A percentile compares a stretch with the other conserved stretches of the same genome.
phyloP scores from a whole-genome alignment of 1,140 invertebrate genomes.

The Papilio polyxenes region DNA sequence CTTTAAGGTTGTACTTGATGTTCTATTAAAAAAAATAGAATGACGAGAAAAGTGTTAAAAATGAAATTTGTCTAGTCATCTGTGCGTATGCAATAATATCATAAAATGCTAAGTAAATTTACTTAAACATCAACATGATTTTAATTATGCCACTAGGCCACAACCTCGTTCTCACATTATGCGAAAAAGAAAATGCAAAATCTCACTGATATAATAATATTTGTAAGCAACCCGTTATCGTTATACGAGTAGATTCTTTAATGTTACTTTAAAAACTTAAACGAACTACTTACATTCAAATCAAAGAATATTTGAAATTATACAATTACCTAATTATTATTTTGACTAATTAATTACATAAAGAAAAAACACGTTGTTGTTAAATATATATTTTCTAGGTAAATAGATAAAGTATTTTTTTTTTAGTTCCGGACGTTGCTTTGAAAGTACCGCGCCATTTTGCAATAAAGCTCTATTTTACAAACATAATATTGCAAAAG shows the following conservation, averaged over 20 bases:
- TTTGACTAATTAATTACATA: too few species aligned
- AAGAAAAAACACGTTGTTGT: too few species aligned
- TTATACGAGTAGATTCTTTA: not conserved
- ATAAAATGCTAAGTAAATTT: not conserved
- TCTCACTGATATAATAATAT: not conserved
- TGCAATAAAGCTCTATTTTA: constrained; percentile 28
- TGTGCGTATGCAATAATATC: not conserved
- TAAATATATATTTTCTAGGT: too few species aligned
- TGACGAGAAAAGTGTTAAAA: not conserved
- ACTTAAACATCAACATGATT: not conserved
- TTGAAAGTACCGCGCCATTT: constrained; percentile 15
- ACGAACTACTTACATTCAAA: not conserved
- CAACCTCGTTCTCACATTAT: constrained; percentile 31
- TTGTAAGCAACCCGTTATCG: not conserved
- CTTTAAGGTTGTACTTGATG: not conserved
- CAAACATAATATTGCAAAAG: constrained; percentile 27
- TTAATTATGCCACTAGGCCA: not conserved
- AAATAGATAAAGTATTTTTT: too few species aligned
- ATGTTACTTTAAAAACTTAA: constrained; percentile 48
- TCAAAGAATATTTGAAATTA: too few species aligned
- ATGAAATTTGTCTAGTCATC: not conserved
- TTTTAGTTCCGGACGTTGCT: constrained; percentile 1
- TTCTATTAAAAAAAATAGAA: not conserved
- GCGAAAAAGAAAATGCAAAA: constrained; percentile 3
- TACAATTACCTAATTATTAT: too few species aligned